phyloP scores from a whole-genome alignment of 1,140 invertebrate genomes.

The Monomorium pharaonis region DNA sequence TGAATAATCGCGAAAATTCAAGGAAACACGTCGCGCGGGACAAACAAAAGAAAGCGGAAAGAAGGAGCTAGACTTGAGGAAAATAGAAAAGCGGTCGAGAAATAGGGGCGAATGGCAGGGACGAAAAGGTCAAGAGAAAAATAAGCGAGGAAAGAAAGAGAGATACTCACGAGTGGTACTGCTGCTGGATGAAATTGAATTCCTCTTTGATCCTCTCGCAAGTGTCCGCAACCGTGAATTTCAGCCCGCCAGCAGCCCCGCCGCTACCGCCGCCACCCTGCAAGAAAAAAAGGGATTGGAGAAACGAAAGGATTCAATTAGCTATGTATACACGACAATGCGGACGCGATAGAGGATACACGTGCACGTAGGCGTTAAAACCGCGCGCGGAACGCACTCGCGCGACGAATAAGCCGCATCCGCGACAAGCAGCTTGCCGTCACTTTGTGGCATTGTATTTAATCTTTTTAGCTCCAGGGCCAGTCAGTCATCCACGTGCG shows the following conservation, averaged over 20 bases:
- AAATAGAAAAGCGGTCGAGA: not conserved
- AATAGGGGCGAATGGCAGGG: not conserved
- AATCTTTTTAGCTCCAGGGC: slow-evolving; percentile 29
- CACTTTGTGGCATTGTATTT: slow-evolving; percentile 53
- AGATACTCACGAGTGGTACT: slow-evolving; percentile 98
- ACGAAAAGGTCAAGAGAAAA: slow-evolving; percentile 9
- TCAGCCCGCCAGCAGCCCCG: slow-evolving; percentile 91
- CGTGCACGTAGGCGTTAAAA: slow-evolving; percentile 29
- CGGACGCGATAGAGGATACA: slow-evolving; percentile 7
- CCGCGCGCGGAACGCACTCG: not conserved
- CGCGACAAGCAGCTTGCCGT: slow-evolving; percentile 28
- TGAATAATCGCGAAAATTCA: slow-evolving; percentile 75
- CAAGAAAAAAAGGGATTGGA: slow-evolving; percentile 73
- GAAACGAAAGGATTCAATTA: slow-evolving; percentile 75
- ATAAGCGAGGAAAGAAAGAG: slow-evolving; percentile 55
- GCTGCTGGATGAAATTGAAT: slow-evolving; percentile 99
- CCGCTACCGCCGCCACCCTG: slow-evolving; percentile 95
- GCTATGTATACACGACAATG: slow-evolving; percentile 71
- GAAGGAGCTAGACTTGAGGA: slow-evolving; percentile 6
- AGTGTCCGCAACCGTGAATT: slow-evolving; percentile 98
- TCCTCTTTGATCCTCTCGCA: slow-evolving; percentile 99
- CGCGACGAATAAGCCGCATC: slow-evolving; percentile 40
- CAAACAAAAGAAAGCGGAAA: slow-evolving; percentile 44
- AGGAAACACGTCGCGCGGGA: slow-evolving; percentile 41
- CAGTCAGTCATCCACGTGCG: slow-evolving; percentile 34